Conservation (phyloP, 2,888 invertebrate genomes). For the Balanococcus diminutus region DNA sequence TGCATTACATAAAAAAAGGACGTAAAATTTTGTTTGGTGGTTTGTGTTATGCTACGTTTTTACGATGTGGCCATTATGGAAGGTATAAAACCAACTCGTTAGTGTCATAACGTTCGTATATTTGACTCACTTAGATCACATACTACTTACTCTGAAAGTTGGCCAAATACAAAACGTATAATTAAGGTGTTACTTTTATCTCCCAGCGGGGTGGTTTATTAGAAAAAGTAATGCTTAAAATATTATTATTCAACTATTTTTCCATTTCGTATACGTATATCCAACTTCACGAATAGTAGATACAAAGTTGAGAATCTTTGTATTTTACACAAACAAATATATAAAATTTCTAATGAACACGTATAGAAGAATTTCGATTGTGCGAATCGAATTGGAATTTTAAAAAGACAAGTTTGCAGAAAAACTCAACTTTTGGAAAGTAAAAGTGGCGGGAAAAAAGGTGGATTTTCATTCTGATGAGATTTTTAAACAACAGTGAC, state of each 20-base stretch:
- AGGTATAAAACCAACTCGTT: background rate
- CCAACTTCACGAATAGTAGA: background rate
- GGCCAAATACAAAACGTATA: background rate
- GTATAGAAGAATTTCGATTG: background rate
- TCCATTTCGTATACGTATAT: background rate
- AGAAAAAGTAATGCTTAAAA: background rate
- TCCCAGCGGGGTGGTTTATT: background rate
- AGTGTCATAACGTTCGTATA: background rate
- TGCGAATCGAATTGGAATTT: background rate
- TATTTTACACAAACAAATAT: background rate
- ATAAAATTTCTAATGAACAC: background rate
- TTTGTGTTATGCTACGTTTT: background rate
- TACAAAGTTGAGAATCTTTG: background rate
- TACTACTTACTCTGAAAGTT: background rate
- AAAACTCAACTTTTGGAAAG: background rate
- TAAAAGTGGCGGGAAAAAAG: background rate
- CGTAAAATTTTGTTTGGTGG: background rate
- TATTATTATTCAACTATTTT: background rate
- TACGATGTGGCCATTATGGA: background rate
- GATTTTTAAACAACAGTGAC: background rate
- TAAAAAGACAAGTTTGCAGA: background rate
- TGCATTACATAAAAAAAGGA: background rate
- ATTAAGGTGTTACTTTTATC: background rate
- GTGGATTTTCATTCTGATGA: background rate
- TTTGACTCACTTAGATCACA: background rate